Percentiles rank a stretch among this genome's conserved stretches.
Evolutionary conservation across 1,140 invertebrate genomes (phyloP).

Genomic region (Zaprionus inermis): DNA sequence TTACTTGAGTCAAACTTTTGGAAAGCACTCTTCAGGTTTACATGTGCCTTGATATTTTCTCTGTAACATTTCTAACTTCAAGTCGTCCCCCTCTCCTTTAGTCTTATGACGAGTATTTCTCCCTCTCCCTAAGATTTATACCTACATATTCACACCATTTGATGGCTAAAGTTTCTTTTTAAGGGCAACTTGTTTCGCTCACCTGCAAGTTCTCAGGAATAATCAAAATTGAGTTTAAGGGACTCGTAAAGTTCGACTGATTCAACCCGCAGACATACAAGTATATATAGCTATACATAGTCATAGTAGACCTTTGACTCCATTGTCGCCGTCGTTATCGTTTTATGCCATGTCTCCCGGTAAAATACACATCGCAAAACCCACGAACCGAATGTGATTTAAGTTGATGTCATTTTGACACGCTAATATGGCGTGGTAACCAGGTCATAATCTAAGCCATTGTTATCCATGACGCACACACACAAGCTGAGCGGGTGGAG

Average conservation of each 20-base stretch:
- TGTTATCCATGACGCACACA: slow-evolving; percentile 13
- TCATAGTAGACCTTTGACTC: slow-evolving; percentile 40
- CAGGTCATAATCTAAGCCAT: slow-evolving; percentile 60
- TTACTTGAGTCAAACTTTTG: no score
- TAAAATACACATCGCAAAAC: slow-evolving; percentile 37
- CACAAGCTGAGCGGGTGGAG: no score
- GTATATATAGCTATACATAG: not conserved
- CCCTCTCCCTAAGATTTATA: not conserved
- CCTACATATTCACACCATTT: not conserved
- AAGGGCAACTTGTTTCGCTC: not conserved
- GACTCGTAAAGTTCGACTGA: slow-evolving; percentile 16
- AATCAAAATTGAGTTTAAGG: slow-evolving; percentile 24
- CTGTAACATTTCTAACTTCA: no score
- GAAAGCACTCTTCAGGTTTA: no score
- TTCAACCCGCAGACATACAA: not conserved
- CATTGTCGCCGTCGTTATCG: slow-evolving; percentile 50
- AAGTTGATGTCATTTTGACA: slow-evolving; percentile 74
- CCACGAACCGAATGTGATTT: slow-evolving; percentile 74
- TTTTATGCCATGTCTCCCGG: slow-evolving; percentile 64
- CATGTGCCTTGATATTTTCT: no score
- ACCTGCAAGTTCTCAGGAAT: not conserved
- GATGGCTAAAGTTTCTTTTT: not conserved
- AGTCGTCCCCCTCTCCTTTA: no score
- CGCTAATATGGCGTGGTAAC: slow-evolving; percentile 65
- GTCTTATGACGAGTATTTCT: no score